Base-by-base conservation (phyloP, 2,797 vertebrate genomes). In the Muscicapa striata region DNA sequence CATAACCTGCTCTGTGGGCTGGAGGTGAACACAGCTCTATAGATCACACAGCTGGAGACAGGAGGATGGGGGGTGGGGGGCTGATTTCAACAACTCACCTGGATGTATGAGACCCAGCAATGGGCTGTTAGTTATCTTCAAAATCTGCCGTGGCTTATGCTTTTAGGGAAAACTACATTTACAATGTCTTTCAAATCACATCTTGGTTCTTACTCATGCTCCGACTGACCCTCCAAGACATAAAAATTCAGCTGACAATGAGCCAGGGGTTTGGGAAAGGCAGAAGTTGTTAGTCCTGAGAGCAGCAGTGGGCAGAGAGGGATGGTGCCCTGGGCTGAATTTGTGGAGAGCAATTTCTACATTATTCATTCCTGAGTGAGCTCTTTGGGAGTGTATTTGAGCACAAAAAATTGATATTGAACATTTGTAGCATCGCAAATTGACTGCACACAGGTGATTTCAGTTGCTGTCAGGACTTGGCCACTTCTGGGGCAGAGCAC, bases 31-130 rank as follows among this genome's bases (percentile, higher is more conserved):
- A 22, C 19, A 46, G 54, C 11, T 84, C 12, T 32, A 69, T 62
- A 46, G 83, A 96, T 97, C 87, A 79, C 78, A 81, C 3, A 77
- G 57, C 73, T 89, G 67, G 84, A 89, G 90, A 90, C 89, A 61
- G 57, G 34, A 57, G 21, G 10, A 12, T 45, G 23, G 13, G 22
- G 27, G 58, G 27, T 69, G 43, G 45, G 62, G 72, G 21, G 30
- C 29, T 38, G 45, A 77, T 79, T 85, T 85, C 82, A 95, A 41
- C 94, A 90, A 21, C 68, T 90, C 36, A 80, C 85, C 84, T 84
- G 78, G 63, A 51, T 72, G 70, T 72, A 89, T 52, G 45, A 93
- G 66, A 83, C 54, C 40, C 78, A 90, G 85, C 83, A 55, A 61
- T 9, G 20, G 62, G 58, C 78, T 27, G 15, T 95, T 73, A 63